These are phyloP conservation scores for Pseudomyrmex pallidus DNA, from an alignment of 1,140 invertebrate species.

Conservation along the genomic window DNA sequence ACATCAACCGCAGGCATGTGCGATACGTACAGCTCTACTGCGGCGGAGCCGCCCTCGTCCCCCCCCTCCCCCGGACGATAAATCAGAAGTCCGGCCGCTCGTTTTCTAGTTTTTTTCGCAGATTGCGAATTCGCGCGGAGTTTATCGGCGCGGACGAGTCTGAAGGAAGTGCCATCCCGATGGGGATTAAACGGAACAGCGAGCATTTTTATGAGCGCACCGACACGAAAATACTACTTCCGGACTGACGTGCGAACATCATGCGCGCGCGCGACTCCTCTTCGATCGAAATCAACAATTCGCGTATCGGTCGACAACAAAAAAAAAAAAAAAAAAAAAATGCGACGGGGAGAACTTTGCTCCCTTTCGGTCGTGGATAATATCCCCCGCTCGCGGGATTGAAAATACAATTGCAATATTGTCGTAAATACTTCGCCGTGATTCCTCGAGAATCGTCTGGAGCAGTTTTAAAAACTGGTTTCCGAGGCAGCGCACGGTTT, in stretches of 20 bases:
- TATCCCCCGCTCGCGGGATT: background rate
- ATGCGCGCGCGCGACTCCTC: too few species aligned
- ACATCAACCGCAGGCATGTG: constrained; percentile 46
- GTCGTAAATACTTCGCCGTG: background rate
- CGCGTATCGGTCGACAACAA: background rate
- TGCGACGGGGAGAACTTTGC: background rate
- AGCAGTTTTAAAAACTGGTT: constrained; percentile 5
- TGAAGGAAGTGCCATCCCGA: constrained; percentile 66
- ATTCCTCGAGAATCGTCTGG: background rate
- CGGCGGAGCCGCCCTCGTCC: background rate
- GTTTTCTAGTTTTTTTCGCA: constrained; percentile 71
- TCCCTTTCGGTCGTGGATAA: too few species aligned
- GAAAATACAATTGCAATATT: background rate
- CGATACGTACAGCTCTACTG: constrained; percentile 22
- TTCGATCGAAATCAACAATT: constrained; percentile 7
- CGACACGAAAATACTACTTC: constrained; percentile 1
- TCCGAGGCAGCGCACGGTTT: constrained; percentile 1
- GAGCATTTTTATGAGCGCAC: constrained; percentile 38
- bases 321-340: background rate
- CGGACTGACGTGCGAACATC: constrained; percentile 20
- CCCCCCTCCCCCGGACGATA: constrained; percentile 47
- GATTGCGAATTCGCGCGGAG: constrained; percentile 76
- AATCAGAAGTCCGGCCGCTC: constrained; percentile 75
- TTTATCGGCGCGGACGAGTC: constrained; percentile 61
- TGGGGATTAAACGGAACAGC: constrained; percentile 63